Base-by-base conservation (phyloP, 2,113 vertebrate species). In the Enhydra lutris region DNA sequence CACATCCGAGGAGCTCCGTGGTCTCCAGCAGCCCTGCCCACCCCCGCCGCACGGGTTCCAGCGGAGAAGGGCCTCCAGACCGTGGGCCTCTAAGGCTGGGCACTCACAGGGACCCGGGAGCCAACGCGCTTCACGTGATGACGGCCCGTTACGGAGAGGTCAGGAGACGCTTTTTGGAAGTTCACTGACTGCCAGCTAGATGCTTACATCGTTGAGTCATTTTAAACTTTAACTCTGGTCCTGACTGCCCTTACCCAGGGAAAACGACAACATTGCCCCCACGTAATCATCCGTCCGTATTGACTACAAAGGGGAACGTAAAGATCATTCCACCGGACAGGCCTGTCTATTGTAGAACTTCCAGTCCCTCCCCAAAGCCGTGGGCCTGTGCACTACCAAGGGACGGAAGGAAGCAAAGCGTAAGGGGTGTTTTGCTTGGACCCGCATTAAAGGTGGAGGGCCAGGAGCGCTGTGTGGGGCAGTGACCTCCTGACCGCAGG, bases 1-100 rank as follows among this genome's bases (percentile, higher is more conserved):
- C 93, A 59, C 89, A 80, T 67, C 80, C 59, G 96, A 76, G 89
- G 93, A 93, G 47, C 59, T 79, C 86, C 78, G 57, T 91, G 8
- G 23, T 74, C 26, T 42, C 55, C 26, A 52, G 78, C 45, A 81
- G 83, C 31, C 74, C 59, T 34, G 67, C 65, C 36, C 34, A 20
- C 29, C 17, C 65, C 34, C 24, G 14, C 17, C 12, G 6, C 73
- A 42, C 0, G 0, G 4, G 14, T 2, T 39, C 52, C 11, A 2
- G 59, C 81, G 73, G 57, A 78, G 42, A 17, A 14, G 0, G 8
- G 69, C 23, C 57, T 34, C 31, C 42, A 21, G 82, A 42, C 7
- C 8, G 1, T 0, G 3, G 69, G 23, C 29, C 9, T 11, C 21
- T 15, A 39, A 5, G 67, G 55, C 57, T 4, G 8, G 34, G 21